These are phyloP conservation scores for Xenopus tropicalis DNA, from an alignment of 2,113 vertebrate species.

Conservation along the genomic window DNA sequence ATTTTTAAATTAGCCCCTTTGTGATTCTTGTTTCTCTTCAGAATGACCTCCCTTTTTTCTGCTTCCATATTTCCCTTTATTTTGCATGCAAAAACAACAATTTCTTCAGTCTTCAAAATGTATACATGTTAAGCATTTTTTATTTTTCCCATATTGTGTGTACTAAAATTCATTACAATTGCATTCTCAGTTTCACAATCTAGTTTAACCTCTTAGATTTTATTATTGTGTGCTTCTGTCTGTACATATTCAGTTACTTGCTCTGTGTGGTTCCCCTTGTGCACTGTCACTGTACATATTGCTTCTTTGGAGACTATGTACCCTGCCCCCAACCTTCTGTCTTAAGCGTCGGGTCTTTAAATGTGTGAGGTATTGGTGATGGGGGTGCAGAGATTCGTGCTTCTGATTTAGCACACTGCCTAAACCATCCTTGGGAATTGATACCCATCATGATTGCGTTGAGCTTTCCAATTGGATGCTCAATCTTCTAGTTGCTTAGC, in stretches of 20 bases:
- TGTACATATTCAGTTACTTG: not conserved
- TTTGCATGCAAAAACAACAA: too few relatives aligned
- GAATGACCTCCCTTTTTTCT: too few relatives aligned
- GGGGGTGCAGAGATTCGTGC: constrained; percentile 38
- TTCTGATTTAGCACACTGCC: constrained; percentile 11
- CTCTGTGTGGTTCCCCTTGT: too few relatives aligned
- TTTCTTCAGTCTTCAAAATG: too few relatives aligned
- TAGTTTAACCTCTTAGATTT: too few relatives aligned
- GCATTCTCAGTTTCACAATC: too few relatives aligned
- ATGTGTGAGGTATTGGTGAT: constrained; percentile 20
- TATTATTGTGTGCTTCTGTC: not conserved
- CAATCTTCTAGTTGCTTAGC: constrained; percentile 67
- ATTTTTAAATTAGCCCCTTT: too few relatives aligned
- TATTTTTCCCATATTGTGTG: too few relatives aligned
- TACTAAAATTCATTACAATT: too few relatives aligned
- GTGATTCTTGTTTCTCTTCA: too few relatives aligned
- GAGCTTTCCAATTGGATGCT: constrained; percentile 51
- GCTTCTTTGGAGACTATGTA: constrained; percentile 42
- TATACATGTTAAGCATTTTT: too few relatives aligned
- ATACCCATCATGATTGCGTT: constrained; percentile 50
- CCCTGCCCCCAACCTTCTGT: constrained; percentile 31
- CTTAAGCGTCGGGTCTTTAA: not conserved
- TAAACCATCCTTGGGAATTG: constrained; percentile 51
- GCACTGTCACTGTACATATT: not conserved
- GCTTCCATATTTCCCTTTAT: too few relatives aligned